Evolutionary conservation across 2,113 vertebrate species (phyloP).

Genomic region (Beaufortia kweichowensis): DNA sequence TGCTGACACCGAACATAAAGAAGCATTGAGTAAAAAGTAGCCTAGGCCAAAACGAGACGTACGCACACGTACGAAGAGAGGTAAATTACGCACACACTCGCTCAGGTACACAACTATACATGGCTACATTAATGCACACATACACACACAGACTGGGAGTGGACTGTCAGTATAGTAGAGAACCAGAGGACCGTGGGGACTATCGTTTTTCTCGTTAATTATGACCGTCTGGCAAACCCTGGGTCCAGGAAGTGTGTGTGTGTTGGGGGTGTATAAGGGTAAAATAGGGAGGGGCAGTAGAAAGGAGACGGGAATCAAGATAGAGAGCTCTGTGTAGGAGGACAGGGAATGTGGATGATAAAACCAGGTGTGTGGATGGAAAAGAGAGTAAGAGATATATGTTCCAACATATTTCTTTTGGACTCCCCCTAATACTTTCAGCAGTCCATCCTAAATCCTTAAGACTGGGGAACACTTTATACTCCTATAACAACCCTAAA

Average conservation of each 20-base stretch:
- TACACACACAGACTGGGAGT: conserved; percentile 52
- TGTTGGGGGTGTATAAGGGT: conserved; percentile 61
- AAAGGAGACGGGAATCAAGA: conserved; percentile 63
- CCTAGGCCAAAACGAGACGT: conserved; percentile 73
- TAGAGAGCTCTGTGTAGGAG: conserved; percentile 66
- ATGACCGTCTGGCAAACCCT: conserved; percentile 76
- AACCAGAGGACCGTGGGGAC: conserved; percentile 73
- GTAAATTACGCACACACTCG: conserved; percentile 28
- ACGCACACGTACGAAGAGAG: conserved; percentile 54
- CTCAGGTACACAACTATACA: conserved; percentile 42
- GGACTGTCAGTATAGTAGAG: conserved; percentile 70
- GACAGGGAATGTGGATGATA: conserved; percentile 64
- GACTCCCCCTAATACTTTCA: conserved; percentile 40
- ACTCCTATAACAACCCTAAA: conserved; percentile 1
- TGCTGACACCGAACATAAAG: conserved; percentile 74
- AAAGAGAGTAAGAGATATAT: conserved; percentile 65
- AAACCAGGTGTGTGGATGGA: conserved; percentile 74
- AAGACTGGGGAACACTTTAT: not conserved
- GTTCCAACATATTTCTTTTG: conserved; percentile 54
- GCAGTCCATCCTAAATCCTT: conserved; percentile 50
- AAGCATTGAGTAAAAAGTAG: conserved; percentile 72
- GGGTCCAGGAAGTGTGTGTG: conserved; percentile 76
- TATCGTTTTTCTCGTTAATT: conserved; percentile 80
- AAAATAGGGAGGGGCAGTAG: conserved; percentile 25
- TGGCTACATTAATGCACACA: conserved; percentile 50